Percentiles rank a stretch among this genome's conserved stretches.
phyloP scores from a whole-genome alignment of 2,888 invertebrate genomes.

The Quadriops clusia region DNA sequence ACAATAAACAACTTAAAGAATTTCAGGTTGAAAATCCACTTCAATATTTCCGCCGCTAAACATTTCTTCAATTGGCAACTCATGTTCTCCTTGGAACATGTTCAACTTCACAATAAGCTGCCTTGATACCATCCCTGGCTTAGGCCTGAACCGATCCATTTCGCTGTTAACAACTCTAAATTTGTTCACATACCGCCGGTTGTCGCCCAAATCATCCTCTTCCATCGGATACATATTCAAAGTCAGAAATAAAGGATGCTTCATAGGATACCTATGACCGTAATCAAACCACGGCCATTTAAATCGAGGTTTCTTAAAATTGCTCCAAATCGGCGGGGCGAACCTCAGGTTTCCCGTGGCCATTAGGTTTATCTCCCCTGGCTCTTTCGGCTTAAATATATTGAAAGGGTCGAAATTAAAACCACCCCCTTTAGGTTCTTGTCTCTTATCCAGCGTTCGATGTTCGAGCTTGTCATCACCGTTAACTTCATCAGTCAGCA shows the following conservation, averaged over 20 bases:
- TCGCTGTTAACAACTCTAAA: too few species aligned
- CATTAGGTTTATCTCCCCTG: slow-evolving; percentile 61
- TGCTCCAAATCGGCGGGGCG: slow-evolving; percentile 30
- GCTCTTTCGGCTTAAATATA: slow-evolving; percentile 58
- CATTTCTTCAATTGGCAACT: too few species aligned
- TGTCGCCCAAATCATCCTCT: background rate
- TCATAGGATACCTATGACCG: background rate
- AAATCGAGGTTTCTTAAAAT: slow-evolving; percentile 12
- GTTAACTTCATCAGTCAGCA: slow-evolving; percentile 1
- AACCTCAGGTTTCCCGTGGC: slow-evolving; percentile 44
- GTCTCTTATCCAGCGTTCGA: background rate
- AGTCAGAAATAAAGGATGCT: background rate
- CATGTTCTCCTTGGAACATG: too few species aligned
- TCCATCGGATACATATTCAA: background rate
- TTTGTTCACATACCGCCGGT: too few species aligned
- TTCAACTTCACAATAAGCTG: too few species aligned
- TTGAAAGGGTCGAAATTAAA: slow-evolving; percentile 58
- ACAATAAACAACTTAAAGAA: too few species aligned
- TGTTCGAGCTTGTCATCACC: slow-evolving; percentile 2
- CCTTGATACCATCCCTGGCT: too few species aligned
- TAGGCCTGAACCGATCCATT: too few species aligned
- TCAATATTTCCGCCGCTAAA: too few species aligned
- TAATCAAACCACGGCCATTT: slow-evolving; percentile 2
- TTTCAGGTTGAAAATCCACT: too few species aligned
- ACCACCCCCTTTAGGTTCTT: slow-evolving; percentile 8